phyloP scores from a whole-genome alignment of 2,113 vertebrate genomes.

The Setophaga coronata region DNA sequence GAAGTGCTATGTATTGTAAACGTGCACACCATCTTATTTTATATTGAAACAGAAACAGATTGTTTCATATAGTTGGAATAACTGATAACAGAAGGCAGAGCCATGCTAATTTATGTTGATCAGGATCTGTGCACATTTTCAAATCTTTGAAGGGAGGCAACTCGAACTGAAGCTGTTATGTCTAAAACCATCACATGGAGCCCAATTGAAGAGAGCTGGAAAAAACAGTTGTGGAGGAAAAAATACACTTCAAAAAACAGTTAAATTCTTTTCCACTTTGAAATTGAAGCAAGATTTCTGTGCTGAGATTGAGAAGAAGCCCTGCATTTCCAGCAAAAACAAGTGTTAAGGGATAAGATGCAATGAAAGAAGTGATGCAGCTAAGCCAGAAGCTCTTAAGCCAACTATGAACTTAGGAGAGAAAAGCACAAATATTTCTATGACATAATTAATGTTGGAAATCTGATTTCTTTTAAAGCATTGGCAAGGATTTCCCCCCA shows the following conservation, averaged over 20 bases:
- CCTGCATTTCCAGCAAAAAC: background rate
- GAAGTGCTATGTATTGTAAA: conserved; percentile 31
- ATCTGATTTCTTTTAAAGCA: background rate
- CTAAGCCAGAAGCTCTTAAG: background rate
- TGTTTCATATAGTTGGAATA: conserved; percentile 62
- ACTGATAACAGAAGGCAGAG: conserved; percentile 62
- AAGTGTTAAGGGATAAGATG: background rate
- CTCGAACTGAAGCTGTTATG: conserved; percentile 31
- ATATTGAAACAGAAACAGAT: conserved; percentile 60
- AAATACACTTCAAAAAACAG: background rate
- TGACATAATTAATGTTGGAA: background rate
- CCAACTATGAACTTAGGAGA: background rate
- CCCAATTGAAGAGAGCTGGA: background rate
- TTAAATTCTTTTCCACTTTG: background rate
- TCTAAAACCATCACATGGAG: conserved; percentile 14
- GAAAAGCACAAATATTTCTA: background rate
- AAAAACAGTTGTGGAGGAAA: background rate
- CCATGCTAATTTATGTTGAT: conserved; percentile 66
- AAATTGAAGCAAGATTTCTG: background rate
- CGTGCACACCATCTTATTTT: conserved; percentile 32
- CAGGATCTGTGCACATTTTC: conserved; percentile 45
- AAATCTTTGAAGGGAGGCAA: conserved; percentile 28
- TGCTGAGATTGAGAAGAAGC: background rate
- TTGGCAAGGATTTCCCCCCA: background rate
- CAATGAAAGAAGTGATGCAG: background rate